Conservation (phyloP, 2,797 vertebrate species). For the Valencia hispanica region DNA sequence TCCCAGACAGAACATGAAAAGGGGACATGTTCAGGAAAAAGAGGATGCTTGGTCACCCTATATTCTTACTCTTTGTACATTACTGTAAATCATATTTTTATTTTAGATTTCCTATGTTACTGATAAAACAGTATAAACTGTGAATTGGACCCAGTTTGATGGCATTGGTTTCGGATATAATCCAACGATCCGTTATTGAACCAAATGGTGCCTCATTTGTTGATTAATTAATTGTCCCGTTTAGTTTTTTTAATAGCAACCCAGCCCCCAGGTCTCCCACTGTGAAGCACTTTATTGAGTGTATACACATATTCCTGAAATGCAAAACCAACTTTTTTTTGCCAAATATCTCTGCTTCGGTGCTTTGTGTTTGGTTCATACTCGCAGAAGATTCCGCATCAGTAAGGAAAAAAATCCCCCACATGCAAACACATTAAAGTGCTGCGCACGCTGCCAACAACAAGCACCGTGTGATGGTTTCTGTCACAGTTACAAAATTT, state of each 20-base stretch:
- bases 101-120: neutral
- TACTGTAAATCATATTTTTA: neutral
- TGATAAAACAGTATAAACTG: no score
- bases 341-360: neutral
- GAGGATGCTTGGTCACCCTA: no score
- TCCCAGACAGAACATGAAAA: no score
- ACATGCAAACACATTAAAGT: neutral
- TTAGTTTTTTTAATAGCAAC: no score
- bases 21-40: no score
- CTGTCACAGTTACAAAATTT: constrained; percentile 20
- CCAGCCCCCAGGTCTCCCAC: neutral
- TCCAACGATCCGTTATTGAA: neutral
- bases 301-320: neutral
- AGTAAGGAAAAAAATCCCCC: no score
- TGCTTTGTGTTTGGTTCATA: neutral
- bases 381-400: neutral
- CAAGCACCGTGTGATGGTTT: constrained; percentile 4
- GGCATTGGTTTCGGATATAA: neutral
- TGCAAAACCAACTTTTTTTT: neutral
- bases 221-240: no score
- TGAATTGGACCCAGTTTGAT: neutral
- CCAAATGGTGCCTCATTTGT: neutral
- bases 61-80: neutral
- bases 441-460: neutral
- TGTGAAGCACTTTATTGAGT: neutral